Conservation (phyloP, 2,113 vertebrate species). For the Grammomys dolichurus region DNA sequence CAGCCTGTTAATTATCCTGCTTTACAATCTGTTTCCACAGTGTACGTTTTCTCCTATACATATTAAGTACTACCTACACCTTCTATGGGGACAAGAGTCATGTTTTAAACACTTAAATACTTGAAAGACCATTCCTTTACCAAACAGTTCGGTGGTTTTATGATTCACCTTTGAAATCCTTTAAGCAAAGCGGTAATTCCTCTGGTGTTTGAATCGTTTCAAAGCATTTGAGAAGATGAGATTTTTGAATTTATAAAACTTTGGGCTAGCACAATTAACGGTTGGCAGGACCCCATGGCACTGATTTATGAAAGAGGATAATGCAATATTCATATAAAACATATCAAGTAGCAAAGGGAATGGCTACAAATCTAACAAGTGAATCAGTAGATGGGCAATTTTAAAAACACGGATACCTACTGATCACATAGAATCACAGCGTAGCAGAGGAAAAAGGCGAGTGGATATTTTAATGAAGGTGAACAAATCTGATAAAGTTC, state of each 20-base stretch:
- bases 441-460: background rate
- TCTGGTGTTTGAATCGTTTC: slow-evolving; percentile 42
- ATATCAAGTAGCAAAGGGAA: slow-evolving; percentile 32
- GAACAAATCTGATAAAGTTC: slow-evolving; percentile 16
- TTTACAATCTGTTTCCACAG: background rate
- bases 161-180: background rate
- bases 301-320: background rate
- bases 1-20: background rate
- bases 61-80: background rate
- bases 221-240: slow-evolving; percentile 21
- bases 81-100: slow-evolving; percentile 19
- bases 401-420: background rate
- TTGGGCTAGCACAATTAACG: slow-evolving; percentile 29
- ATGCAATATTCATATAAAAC: slow-evolving; percentile 38
- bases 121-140: background rate
- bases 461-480: background rate
- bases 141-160: background rate
- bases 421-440: slow-evolving; percentile 15
- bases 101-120: background rate
- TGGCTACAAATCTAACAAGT: slow-evolving; percentile 8
- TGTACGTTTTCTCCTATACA: background rate
- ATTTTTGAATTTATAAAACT: slow-evolving; percentile 47
- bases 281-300: background rate
- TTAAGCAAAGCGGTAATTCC: background rate
- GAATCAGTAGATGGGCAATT: background rate